Evolutionary conservation across 2,888 invertebrate genomes (phyloP), one percentile per base, ranked within the genome.

Genomic region (Aromia moschata): DNA sequence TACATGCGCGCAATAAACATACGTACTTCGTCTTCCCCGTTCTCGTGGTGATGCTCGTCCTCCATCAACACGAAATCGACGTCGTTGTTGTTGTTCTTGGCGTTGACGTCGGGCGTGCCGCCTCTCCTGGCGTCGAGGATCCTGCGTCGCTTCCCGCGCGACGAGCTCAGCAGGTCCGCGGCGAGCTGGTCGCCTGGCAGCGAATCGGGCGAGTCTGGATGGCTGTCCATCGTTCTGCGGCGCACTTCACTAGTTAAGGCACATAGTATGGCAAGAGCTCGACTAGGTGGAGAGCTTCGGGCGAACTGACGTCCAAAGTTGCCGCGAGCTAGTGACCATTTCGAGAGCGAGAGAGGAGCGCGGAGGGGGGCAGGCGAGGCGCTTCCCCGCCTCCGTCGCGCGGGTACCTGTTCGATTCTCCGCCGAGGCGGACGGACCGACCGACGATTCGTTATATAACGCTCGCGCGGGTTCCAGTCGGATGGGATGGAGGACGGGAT

Each of bases 61-160:
- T 82, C 80, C 75, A 82, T 80, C 58, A 83, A 74, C 41, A 82
- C 82, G 67, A 82, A 83, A 9, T 78, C 76, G n/a, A 82, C 82
- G 65, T 82, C 82, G 65, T 80, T 80, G 68, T 78, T 82, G 72
- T 78, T 81, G 52, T 75, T 76, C 57, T 77, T 78, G 57, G 69
- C 74, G 46, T 70, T 71, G 15, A 77, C 67, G 53, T 79, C 76
- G 15, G 74, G 73, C 10, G 75, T 71, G 5, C 62, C 53, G 18
- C 70, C 71, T 33, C 69, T 63, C 17, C 71, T 70, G 53, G 65
- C 68, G 60, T 75, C 74, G 63, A 75, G 64, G 38, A 71, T 67
- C 18, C 76, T 65, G 60, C 81, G 77, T 53, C 75, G 74, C 72
- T 78, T 81, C 51, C 72, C 68, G 11, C 61, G 59, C 14, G 65